Evolutionary conservation across 2,888 invertebrate species (phyloP), one percentile per base, ranked within the genome.

Genomic region (Linnaemya tessellans): DNA sequence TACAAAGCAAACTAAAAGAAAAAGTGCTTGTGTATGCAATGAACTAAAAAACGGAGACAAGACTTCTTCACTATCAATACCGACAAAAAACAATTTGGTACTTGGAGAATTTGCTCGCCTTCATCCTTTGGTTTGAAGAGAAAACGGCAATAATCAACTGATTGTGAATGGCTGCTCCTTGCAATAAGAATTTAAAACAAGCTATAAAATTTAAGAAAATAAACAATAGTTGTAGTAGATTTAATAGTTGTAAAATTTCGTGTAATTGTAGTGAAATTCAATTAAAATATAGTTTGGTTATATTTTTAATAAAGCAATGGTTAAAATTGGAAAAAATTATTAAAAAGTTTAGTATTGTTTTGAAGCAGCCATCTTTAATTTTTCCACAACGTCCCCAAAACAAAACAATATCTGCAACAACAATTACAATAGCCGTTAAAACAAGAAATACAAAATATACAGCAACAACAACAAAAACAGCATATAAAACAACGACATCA

Each of bases 401-500:
- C 65, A 87, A 74, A 43, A 65, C 70, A 87, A 75, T 75, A 74
- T 77, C 86, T 85, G 78, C 86, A 86, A 77, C 71, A 86, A 85
- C 68, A 77, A 64, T 25, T 20, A 56, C 11, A 70, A 87, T 87
- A 87, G 82, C 74, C 81, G 83, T 81, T 84, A 87, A 88, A 89
- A 87, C 88, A 89, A 89, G 89, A 90, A 90, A 88, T 87, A 87
- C 41, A 30, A 30, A 30, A 30, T 3, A 30, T 22, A 51, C 15
- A 60, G 51, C 46, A 56, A 80, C 41, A 74, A 60, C 41, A 56
- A 64, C 30, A 30, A n/a, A n/a, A n/a, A n/a, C n/a, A n/a, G n/a
- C n/a, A n/a, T n/a, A 18, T 13, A 62, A 62, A 65, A 62, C 70
- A 71, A 56, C 71, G 43, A 70, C 54, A 62, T 65, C 30, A 65